These are phyloP conservation scores for Patagioenas fasciata DNA, from an alignment of 2,113 vertebrate genomes.

Conservation along the genomic window DNA sequence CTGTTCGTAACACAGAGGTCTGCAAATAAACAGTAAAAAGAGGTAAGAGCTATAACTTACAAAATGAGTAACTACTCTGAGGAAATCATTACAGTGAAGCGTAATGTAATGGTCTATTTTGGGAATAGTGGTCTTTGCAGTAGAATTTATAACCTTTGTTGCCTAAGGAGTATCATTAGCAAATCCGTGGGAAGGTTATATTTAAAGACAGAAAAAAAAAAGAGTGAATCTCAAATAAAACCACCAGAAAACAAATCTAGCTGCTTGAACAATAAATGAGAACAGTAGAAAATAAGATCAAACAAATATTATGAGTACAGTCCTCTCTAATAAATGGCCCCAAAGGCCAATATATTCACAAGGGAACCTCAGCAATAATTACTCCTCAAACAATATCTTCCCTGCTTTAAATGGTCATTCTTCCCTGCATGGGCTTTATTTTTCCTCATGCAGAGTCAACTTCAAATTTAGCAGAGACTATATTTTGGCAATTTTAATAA, in stretches of 20 bases:
- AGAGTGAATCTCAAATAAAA: not conserved
- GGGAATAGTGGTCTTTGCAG: not conserved
- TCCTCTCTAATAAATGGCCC: not conserved
- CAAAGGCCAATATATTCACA: not conserved
- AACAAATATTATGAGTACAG: not conserved
- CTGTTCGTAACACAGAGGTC: not conserved
- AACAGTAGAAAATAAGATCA: not conserved
- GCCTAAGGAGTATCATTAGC: not conserved
- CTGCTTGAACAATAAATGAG: not conserved
- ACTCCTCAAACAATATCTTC: not conserved
- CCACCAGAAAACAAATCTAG: not conserved
- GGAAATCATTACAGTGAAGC: not conserved
- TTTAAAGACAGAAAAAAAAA: not conserved
- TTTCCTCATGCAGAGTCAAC: not conserved
- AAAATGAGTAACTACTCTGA: not conserved
- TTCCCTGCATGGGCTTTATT: not conserved
- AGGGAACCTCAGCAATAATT: not conserved
- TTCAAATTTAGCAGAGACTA: not conserved
- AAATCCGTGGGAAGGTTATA: not conserved
- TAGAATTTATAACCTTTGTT: constrained; percentile 22
- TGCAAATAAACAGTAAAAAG: not conserved
- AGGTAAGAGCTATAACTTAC: not conserved
- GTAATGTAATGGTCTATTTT: not conserved
- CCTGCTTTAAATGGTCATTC: not conserved
- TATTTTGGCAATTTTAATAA: not conserved